These are phyloP conservation scores for Lutjanus campechanus DNA, from an alignment of 2,797 vertebrate genomes.

Conservation along the genomic window DNA sequence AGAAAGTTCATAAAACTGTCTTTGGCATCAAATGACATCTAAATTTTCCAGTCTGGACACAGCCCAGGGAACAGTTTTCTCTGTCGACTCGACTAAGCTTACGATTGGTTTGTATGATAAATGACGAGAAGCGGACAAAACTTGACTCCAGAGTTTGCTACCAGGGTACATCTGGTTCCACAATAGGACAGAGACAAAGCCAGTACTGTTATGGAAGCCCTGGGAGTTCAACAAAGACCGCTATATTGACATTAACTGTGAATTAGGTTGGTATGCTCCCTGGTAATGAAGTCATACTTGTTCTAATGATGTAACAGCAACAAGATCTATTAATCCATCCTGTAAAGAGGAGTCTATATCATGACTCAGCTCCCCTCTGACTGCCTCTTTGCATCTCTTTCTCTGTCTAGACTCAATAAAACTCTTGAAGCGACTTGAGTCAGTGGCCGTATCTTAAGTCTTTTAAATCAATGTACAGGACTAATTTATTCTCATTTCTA, in stretches of 20 bases:
- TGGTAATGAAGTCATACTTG: conserved; percentile 1
- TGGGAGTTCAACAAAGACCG: conserved; percentile 2
- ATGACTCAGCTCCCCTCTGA: conserved; percentile 1
- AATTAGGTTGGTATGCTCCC: background rate
- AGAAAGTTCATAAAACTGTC: conserved; percentile 15
- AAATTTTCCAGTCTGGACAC: conserved; percentile 7
- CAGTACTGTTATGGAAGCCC: background rate
- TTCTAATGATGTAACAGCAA: background rate
- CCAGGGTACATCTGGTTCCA: background rate
- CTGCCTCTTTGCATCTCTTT: background rate
- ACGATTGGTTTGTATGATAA: background rate
- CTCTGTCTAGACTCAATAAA: conserved; percentile 29
- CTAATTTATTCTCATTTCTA: conserved; percentile 31
- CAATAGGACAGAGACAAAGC: conserved; percentile 6
- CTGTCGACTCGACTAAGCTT: background rate
- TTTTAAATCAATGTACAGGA: conserved; percentile 24
- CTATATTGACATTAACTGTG: background rate
- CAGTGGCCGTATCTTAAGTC: background rate
- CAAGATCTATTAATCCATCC: background rate
- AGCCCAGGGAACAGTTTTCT: background rate
- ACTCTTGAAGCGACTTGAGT: background rate
- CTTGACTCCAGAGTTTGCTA: background rate
- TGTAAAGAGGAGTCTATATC: background rate
- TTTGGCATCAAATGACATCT: background rate
- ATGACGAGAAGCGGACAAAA: background rate